Evolutionary conservation across 2,888 invertebrate species (phyloP).

Genomic region (Machimus rusticus): DNA sequence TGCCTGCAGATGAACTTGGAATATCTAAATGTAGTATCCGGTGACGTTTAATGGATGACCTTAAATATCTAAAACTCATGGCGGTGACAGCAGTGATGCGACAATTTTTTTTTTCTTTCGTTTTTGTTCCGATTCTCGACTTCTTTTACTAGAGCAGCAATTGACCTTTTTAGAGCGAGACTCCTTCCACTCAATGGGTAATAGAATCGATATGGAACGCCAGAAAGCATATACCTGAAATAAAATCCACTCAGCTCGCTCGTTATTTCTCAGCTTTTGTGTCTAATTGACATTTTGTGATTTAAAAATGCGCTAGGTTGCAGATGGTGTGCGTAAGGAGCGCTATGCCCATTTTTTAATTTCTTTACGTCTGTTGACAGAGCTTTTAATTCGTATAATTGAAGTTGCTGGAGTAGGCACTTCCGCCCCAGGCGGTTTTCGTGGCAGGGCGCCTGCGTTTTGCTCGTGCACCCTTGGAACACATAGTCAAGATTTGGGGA

Average conservation of each 20-base stretch:
- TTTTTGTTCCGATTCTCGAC: not conserved
- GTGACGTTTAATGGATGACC: conserved; percentile 20
- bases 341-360: not conserved
- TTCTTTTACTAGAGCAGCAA: not conserved
- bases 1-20: not conserved
- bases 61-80: not conserved
- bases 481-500: not conserved
- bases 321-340: conserved; percentile 5
- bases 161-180: conserved; percentile 17
- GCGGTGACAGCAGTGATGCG: not conserved
- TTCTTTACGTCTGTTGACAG: not conserved
- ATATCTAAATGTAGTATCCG: not conserved
- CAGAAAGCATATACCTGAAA: not conserved
- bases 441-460: conserved; percentile 44
- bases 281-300: conserved; percentile 27
- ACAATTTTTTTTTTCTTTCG: not conserved
- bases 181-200: not conserved
- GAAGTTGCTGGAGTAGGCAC: conserved; percentile 11
- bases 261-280: not conserved
- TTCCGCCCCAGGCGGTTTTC: not conserved
- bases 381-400: conserved; percentile 28
- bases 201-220: conserved; percentile 1
- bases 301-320: conserved; percentile 9
- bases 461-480: conserved; percentile 44
- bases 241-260: conserved; percentile 3